Conservation (phyloP, 1,140 invertebrate species). For the Megalopta genalis region DNA sequence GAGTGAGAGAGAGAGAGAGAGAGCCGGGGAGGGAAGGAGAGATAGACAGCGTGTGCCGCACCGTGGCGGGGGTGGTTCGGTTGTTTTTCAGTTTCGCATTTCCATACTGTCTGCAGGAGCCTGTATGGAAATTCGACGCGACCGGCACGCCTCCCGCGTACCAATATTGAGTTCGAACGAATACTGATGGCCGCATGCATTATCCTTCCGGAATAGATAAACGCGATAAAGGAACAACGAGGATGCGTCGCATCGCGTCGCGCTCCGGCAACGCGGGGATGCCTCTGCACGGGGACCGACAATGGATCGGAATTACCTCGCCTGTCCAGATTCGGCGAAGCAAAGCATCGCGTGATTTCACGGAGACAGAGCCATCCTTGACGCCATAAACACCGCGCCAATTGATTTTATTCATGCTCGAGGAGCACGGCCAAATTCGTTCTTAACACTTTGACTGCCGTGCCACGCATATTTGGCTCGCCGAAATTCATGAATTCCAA, state of each 20-base stretch:
- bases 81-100: slow-evolving; percentile 72
- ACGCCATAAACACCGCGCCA: neutral
- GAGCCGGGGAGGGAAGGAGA: neutral
- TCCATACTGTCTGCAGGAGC: slow-evolving; percentile 70
- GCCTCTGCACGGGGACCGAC: slow-evolving; percentile 4
- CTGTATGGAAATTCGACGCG: slow-evolving; percentile 70
- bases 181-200: slow-evolving; percentile 71
- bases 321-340: neutral
- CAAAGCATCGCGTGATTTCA: neutral
- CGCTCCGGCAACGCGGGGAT: neutral
- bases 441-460: no score
- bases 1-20: neutral
- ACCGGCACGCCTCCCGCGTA: slow-evolving; percentile 64
- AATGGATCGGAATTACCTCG: slow-evolving; percentile 6
- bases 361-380: neutral
- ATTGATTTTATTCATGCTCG: neutral
- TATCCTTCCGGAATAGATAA: slow-evolving; percentile 63
- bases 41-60: slow-evolving; percentile 47
- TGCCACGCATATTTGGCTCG: no score
- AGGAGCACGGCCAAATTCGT: no score
- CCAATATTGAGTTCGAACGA: slow-evolving; percentile 73
- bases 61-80: slow-evolving; percentile 42
- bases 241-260: slow-evolving; percentile 24
- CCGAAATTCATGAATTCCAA: no score
- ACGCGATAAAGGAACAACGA: slow-evolving; percentile 36